Percentiles rank a stretch among this genome's conserved stretches.
phyloP scores from a whole-genome alignment of 2,888 invertebrate genomes.

The Cremastinae sp. region DNA sequence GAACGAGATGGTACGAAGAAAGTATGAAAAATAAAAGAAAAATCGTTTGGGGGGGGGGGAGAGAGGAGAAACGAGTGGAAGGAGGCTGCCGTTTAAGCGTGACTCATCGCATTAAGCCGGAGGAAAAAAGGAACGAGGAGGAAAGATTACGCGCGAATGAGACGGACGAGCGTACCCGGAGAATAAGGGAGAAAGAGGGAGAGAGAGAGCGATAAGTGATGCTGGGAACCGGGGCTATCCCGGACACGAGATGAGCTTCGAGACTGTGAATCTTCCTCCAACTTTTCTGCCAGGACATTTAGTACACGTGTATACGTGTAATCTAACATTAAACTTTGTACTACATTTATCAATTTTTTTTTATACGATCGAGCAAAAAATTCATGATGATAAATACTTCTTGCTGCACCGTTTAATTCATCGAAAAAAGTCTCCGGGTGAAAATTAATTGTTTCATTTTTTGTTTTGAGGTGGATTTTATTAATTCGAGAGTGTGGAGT shows the following conservation, averaged over 20 bases:
- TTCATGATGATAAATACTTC: background rate
- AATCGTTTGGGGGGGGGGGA: background rate
- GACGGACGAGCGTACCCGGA: conserved; percentile 13
- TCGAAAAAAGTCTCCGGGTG: background rate
- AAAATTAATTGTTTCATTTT: background rate
- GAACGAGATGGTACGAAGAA: conserved; percentile 29
- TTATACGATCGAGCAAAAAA: background rate
- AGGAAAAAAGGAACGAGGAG: conserved; percentile 45
- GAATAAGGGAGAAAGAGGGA: conserved; percentile 47
- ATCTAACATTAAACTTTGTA: conserved; percentile 20
- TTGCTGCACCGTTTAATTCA: background rate
- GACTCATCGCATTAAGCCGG: conserved; percentile 65
- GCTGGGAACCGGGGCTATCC: conserved; percentile 41
- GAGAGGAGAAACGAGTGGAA: conserved; percentile 30
- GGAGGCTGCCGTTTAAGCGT: conserved; percentile 63
- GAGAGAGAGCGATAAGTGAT: conserved; percentile 49
- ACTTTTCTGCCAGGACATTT: conserved; percentile 9
- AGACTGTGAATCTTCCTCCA: conserved; percentile 50
- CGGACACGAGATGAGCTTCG: conserved; percentile 43
- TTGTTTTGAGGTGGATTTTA: no score
- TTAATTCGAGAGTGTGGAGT: no score
- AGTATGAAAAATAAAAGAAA: conserved; percentile 5
- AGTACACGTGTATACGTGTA: conserved; percentile 17
- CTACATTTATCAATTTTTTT: conserved; percentile 30
- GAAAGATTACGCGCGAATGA: conserved; percentile 41